These are phyloP conservation scores for Tylochromis polylepis DNA, from an alignment of 2,113 vertebrate genomes.

Conservation along the genomic window DNA sequence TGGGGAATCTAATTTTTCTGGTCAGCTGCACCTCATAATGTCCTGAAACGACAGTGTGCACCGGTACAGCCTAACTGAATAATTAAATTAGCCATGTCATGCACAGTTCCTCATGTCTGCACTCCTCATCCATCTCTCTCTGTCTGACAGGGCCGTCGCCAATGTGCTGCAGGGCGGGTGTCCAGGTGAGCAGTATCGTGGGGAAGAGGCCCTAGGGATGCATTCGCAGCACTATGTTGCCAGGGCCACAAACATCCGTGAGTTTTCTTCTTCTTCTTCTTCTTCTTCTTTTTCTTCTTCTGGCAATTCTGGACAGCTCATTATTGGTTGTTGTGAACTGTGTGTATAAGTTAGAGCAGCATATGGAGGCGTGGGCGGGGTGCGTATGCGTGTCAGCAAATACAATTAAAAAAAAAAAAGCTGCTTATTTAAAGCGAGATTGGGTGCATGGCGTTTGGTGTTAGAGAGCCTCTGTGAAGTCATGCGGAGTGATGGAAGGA, in stretches of 20 bases:
- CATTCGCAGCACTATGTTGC: slow-evolving; percentile 89
- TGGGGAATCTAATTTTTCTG: not conserved
- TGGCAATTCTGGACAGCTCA: not conserved
- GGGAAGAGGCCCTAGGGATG: slow-evolving; percentile 91
- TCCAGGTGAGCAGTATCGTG: slow-evolving; percentile 86
- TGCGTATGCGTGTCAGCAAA: slow-evolving; percentile 25
- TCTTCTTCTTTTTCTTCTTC: not conserved
- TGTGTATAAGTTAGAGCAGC: not conserved
- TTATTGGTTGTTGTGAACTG: not conserved
- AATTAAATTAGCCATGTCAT: slow-evolving; percentile 36
- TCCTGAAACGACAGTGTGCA: not conserved
- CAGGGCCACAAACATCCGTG: slow-evolving; percentile 88
- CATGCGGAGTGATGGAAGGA: not conserved
- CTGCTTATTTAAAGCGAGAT: not conserved
- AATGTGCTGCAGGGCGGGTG: slow-evolving; percentile 93
- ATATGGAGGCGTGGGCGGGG: slow-evolving; percentile 2
- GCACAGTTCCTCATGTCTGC: slow-evolving; percentile 29
- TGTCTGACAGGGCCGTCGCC: slow-evolving; percentile 84
- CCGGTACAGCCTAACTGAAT: slow-evolving; percentile 21
- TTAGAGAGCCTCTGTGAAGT: not conserved
- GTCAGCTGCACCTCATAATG: not conserved
- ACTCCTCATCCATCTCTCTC: not conserved
- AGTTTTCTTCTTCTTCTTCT: slow-evolving; percentile 61
- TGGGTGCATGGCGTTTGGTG: not conserved
- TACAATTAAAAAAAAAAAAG: not conserved